Conservation (phyloP, 2,888 invertebrate genomes). For the Clostera curtula region DNA sequence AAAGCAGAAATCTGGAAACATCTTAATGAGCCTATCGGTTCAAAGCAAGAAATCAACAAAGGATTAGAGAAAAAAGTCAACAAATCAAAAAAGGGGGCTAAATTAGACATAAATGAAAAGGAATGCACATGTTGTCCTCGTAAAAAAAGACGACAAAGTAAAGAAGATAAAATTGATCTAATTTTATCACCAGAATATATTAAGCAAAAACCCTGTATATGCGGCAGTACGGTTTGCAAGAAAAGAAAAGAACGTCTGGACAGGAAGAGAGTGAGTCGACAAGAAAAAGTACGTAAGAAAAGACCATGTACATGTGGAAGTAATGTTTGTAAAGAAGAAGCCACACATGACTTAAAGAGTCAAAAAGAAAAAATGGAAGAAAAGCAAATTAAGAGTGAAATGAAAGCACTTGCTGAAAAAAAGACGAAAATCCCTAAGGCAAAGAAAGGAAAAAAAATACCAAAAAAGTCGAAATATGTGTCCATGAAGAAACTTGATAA, state of each 20-base stretch:
- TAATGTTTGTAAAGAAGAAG: constrained; percentile 7
- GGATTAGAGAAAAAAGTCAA: too few species aligned
- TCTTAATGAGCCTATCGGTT: too few species aligned
- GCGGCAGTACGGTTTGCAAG: neutral
- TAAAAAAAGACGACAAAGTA: neutral
- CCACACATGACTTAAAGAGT: neutral
- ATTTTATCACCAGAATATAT: neutral
- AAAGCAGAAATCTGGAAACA: too few species aligned
- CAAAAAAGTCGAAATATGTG: neutral
- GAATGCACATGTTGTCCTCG: too few species aligned
- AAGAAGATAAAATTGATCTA: neutral
- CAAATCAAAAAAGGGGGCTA: too few species aligned
- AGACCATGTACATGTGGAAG: constrained; percentile 8
- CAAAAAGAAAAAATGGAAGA: constrained; percentile 1
- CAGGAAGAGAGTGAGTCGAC: neutral
- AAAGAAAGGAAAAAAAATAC: too few species aligned
- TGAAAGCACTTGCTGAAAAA: neutral
- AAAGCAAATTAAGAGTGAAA: neutral
- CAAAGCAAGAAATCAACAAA: too few species aligned
- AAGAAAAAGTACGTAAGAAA: neutral
- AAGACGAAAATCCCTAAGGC: neutral
- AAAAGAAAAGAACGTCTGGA: neutral
- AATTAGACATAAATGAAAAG: too few species aligned
- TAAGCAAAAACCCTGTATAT: constrained; percentile 6
- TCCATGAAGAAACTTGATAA: neutral